Base-by-base conservation (phyloP, 1,140 invertebrate genomes). In the Formica selysi region DNA sequence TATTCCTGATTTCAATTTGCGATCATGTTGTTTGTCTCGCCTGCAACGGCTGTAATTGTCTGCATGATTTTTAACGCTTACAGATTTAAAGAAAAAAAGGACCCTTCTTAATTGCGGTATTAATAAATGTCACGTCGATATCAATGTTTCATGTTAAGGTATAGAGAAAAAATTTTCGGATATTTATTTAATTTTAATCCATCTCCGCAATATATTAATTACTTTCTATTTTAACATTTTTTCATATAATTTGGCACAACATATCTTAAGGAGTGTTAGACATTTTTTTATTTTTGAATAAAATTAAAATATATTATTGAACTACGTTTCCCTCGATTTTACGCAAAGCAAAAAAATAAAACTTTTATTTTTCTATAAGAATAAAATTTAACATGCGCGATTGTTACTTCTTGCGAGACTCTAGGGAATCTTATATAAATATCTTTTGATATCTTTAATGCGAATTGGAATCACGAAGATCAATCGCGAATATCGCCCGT, bases 1-100 rank as follows among this genome's bases (percentile, higher is more conserved):
- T 10, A 6, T 51, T 51, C 29, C 38, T 26, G 38, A 57, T 32
- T 57, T 64, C 26, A 51, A 80, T 80, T 71, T 73, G 8, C 85
- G 22, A 64, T n/a, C 73, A 48, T 57, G n/a, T 13, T 48, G 22
- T 57, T 83, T 29, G 84, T 71, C 29, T 32, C 51, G 0, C n/a
- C 57, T 16, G 32, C 36, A n/a, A 57, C 1, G 32, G 3, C 51
- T 13, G 10, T 36, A 22, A 16, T 29, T 29, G 11, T 11, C 78
- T 74, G 29, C 11, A 13, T n/a, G 8, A 64, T 44, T 13, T 16
- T 13, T 10, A 62, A 11, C 11, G 4, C 29, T 26, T 51, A 73
- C 3, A 51, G 38, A 26, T 22, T 16, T 26, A 13, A 73, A 26
- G 16, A 5, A 16, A 48, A 59, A 36, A 57, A 57, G 0, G 0